phyloP scores from a whole-genome alignment of 2,797 vertebrate genomes.

The Notoglanidium macrostoma region DNA sequence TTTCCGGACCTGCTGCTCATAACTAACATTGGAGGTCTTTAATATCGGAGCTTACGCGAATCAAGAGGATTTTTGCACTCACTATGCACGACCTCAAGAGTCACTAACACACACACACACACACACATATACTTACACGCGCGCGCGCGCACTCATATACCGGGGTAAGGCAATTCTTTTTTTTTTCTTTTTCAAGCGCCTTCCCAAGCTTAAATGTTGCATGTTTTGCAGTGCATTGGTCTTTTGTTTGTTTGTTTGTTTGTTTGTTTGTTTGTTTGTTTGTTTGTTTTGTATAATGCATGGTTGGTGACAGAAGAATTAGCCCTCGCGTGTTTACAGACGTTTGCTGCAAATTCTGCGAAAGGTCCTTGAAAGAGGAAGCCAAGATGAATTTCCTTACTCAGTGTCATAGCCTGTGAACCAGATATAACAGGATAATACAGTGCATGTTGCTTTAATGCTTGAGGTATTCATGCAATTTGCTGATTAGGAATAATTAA shows the following conservation, averaged over 20 bases:
- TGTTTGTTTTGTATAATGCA: not conserved
- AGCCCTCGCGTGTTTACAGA: constrained; percentile 2
- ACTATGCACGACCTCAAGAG: constrained; percentile 28
- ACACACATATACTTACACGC: not conserved
- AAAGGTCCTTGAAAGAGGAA: constrained; percentile 25
- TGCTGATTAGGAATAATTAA: not conserved
- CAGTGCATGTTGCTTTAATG: not conserved
- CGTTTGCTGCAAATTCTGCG: constrained; percentile 11
- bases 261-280: not conserved
- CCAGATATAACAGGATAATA: not conserved
- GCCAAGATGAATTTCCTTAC: not conserved
- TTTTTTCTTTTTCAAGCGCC: not conserved
- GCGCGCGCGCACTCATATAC: not conserved
- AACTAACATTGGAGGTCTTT: constrained; percentile 55
- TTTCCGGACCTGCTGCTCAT: constrained; percentile 9
- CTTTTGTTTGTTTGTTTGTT: not conserved
- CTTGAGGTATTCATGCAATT: not conserved
- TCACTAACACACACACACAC: constrained; percentile 12
- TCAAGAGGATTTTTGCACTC: constrained; percentile 57
- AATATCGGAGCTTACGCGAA: constrained; percentile 35
- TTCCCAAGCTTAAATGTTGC: not conserved
- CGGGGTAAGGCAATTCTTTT: constrained; percentile 21
- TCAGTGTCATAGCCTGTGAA: not conserved
- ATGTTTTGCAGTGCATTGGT: not conserved
- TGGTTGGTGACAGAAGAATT: not conserved